A percentile compares a stretch with the other conserved stretches of the same genome.
phyloP scores from a whole-genome alignment of 2,888 invertebrate genomes.

The Xanthorhoe spadicearia region DNA sequence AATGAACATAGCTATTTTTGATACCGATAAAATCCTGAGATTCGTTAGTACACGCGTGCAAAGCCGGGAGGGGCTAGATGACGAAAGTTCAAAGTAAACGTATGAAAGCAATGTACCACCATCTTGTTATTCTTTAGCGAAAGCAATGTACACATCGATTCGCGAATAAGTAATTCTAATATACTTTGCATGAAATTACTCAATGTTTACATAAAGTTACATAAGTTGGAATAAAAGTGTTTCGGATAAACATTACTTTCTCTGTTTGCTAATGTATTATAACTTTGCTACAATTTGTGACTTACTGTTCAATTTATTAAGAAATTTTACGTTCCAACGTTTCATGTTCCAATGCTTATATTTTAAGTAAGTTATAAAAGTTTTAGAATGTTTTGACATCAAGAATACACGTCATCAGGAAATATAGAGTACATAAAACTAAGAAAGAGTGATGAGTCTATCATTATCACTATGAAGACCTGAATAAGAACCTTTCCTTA shows the following conservation, averaged over 20 bases:
- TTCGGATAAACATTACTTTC: constrained; percentile 74
- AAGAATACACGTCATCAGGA: background rate
- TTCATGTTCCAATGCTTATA: no score
- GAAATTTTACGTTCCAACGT: no score
- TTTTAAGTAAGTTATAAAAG: no score
- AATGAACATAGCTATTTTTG: no score
- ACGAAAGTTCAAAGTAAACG: constrained; percentile 16
- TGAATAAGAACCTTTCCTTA: constrained; percentile 18
- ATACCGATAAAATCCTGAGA: no score
- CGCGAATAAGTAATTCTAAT: constrained; percentile 68
- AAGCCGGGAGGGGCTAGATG: no score
- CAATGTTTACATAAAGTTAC: constrained; percentile 72
- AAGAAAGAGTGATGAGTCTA: background rate
- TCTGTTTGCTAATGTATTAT: constrained; percentile 57
- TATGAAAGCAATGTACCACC: constrained; percentile 8
- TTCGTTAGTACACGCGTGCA: no score
- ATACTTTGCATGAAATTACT: constrained; percentile 66
- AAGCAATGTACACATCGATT: constrained; percentile 55
- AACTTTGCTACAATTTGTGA: background rate
- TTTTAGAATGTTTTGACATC: no score
- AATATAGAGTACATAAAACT: background rate
- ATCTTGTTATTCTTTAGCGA: constrained; percentile 54
- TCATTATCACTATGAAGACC: background rate
- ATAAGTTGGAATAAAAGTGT: constrained; percentile 57
- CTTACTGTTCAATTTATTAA: background rate